A percentile compares a stretch with the other conserved stretches of the same genome.
Conservation (phyloP, 2,797 vertebrate species). For the Orientallactaga sibirica region DNA sequence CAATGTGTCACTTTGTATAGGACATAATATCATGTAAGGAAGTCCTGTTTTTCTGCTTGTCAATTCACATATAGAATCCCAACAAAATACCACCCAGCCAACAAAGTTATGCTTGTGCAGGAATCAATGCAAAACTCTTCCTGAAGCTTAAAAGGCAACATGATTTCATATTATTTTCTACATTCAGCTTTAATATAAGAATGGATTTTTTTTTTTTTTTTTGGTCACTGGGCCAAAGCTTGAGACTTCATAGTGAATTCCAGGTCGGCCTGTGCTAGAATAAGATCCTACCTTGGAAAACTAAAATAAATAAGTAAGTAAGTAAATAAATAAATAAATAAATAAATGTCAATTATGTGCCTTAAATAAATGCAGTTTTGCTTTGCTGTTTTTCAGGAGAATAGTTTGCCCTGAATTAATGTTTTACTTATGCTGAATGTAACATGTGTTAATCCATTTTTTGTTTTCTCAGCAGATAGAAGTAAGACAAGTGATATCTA, state of each 20-base stretch:
- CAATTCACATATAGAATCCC: conserved; percentile 76
- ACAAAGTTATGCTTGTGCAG: conserved; percentile 58
- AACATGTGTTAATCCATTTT: neutral
- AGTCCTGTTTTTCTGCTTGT: conserved; percentile 71
- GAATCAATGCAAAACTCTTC: conserved; percentile 75
- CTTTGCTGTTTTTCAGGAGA: neutral
- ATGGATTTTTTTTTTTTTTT: neutral
- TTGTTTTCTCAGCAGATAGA: neutral
- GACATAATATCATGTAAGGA: conserved; percentile 55
- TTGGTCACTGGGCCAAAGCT: conserved; percentile 39
- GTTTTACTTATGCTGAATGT: neutral
- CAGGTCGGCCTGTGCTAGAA: too few relatives aligned
- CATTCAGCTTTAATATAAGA: conserved; percentile 75
- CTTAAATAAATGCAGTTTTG: neutral
- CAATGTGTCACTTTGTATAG: conserved; percentile 64
- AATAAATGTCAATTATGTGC: neutral
- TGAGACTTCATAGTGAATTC: neutral
- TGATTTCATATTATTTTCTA: conserved; percentile 70
- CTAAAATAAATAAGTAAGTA: neutral
- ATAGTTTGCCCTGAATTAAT: neutral
- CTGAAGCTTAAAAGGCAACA: conserved; percentile 67
- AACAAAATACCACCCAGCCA: conserved; percentile 64
- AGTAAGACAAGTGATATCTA: neutral
- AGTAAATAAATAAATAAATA: neutral
- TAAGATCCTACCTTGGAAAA: too few relatives aligned